Evolutionary conservation across 2,113 vertebrate genomes (phyloP).

Genomic region (Noturus placidus): DNA sequence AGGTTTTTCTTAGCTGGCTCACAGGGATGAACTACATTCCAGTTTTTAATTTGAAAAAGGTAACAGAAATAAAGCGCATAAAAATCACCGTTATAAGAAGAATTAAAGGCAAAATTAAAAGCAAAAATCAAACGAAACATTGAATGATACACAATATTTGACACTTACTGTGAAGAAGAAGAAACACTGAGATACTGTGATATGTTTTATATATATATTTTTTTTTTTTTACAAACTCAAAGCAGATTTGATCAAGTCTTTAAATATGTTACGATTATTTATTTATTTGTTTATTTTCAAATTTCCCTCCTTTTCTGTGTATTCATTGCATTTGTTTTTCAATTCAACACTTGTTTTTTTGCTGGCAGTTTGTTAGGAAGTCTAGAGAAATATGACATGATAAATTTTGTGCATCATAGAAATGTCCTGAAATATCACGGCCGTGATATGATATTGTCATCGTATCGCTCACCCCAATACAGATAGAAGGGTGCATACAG

Average conservation of each 20-base stretch:
- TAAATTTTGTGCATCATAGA: neutral
- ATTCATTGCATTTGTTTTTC: neutral
- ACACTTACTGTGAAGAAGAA: too few species aligned
- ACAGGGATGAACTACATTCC: constrained; percentile 48
- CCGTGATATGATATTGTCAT: too few species aligned
- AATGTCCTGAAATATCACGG: too few species aligned
- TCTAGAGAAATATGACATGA: neutral
- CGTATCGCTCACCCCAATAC: neutral
- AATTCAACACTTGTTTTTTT: neutral
- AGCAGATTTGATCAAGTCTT: too few species aligned
- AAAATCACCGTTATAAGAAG: neutral
- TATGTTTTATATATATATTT: too few species aligned
- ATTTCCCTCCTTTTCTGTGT: too few species aligned
- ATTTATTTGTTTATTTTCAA: too few species aligned
- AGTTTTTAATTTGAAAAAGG: constrained; percentile 33
- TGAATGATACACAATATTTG: neutral
- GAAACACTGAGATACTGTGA: neutral
- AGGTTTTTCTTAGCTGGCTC: constrained; percentile 66
- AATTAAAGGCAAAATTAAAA: neutral
- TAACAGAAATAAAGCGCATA: neutral
- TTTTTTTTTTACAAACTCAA: too few species aligned
- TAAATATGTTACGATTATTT: too few species aligned
- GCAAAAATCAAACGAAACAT: neutral
- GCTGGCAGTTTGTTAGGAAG: neutral
- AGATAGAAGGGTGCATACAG: neutral